Percentiles rank a stretch among this genome's conserved stretches.
These are phyloP conservation scores for Papilio gigon DNA, from an alignment of 2,888 invertebrate species.

Conservation along the genomic window DNA sequence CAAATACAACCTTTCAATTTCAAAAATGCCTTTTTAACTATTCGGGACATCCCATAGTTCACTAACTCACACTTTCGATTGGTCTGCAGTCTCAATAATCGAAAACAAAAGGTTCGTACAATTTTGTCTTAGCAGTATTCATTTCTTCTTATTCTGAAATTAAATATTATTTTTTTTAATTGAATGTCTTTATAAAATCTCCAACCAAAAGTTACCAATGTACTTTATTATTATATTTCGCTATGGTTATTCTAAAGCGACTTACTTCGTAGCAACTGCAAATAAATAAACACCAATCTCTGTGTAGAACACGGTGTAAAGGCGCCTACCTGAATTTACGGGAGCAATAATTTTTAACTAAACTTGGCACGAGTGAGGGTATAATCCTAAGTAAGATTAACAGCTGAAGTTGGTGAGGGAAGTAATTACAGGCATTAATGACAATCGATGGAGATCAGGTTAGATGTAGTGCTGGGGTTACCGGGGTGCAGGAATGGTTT, in stretches of 20 bases:
- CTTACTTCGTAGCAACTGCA: not conserved
- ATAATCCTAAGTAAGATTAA: conserved; percentile 66
- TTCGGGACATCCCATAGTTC: too few relatives aligned
- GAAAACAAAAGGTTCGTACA: too few relatives aligned
- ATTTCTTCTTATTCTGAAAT: too few relatives aligned
- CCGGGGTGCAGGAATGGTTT: conserved; percentile 37
- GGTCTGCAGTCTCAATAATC: too few relatives aligned
- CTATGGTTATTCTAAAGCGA: conserved; percentile 10
- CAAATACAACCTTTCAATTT: too few relatives aligned
- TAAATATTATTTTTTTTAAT: too few relatives aligned
- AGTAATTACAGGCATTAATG: conserved; percentile 78
- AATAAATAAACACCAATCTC: conserved; percentile 19
- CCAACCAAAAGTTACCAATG: not conserved
- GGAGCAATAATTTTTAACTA: conserved; percentile 67
- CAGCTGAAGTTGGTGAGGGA: conserved; percentile 60
- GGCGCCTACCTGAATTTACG: conserved; percentile 38
- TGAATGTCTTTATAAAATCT: not conserved
- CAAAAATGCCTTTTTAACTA: too few relatives aligned
- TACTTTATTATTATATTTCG: not conserved
- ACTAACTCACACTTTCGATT: too few relatives aligned
- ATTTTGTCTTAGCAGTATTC: too few relatives aligned
- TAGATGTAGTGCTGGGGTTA: conserved; percentile 67
- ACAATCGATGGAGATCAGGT: conserved; percentile 69
- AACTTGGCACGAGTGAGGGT: conserved; percentile 58
- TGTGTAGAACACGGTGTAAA: conserved; percentile 19